Base-by-base conservation (phyloP, 2,113 vertebrate genomes). In the Centropristis striata region DNA sequence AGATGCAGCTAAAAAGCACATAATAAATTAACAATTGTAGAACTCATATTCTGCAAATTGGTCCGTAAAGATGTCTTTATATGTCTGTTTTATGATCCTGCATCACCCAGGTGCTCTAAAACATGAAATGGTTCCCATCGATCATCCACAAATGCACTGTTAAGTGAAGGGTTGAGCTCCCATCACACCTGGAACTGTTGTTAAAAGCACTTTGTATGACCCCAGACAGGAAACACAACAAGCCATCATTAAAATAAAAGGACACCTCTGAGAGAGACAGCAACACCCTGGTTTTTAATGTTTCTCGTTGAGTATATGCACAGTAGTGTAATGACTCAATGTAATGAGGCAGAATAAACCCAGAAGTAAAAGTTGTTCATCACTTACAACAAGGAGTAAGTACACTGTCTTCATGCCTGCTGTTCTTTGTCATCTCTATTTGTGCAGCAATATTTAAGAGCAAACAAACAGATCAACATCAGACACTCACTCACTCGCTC, bases 111-210 rank as follows among this genome's bases (percentile, higher is more conserved):
- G 18, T 65, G 41, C 44, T 67, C 57, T 70, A 75, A 68, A 46
- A 83, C 53, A 51, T 25, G 37, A 69, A 69, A 65, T 75, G 15
- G 55, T 68, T 60, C 46, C 57, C 72, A 80, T 82, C 41, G 60
- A 20, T 83, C 74, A 75, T 16, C 41, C 60, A 28, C 41, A 55
- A 70, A 54, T 11, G 6, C 21, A 51, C 28, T 27, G 23, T 49
- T 82, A 5, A 66, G 28, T 60, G 0, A 16, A 21, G 36, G 7
- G 32, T 16, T 51, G 47, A 82, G 60, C 73, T 69, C 50, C 58
- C n/a, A 36, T 27, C 28, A 41, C 23, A 80, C 36, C 32, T 51
- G 41, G 59, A 32, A 15, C 42, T 16, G 18, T 32, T 65, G 49
- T 53, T 41, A 69, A 44, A 37, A 32, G 70, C 28, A 53, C 20